Percentiles rank a stretch among this genome's conserved stretches.
phyloP scores from a whole-genome alignment of 2,888 invertebrate genomes.

The Hirtodrosophila histrioides region DNA sequence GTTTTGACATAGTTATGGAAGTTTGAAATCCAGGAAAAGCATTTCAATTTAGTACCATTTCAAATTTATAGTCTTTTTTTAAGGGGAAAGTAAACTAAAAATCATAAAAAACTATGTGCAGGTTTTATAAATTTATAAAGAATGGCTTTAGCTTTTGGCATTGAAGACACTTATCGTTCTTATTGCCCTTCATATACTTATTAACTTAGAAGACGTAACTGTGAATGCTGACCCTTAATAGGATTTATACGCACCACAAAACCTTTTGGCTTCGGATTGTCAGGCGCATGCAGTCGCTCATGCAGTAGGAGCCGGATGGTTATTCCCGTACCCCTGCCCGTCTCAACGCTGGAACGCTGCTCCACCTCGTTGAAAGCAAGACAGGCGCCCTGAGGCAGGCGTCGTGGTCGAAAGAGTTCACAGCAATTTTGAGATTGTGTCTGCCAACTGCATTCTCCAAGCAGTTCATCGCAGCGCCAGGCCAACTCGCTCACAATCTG shows the following conservation, averaged over 20 bases:
- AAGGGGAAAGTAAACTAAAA: too few species aligned
- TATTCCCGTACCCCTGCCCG: constrained; percentile 64
- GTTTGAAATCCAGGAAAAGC: too few species aligned
- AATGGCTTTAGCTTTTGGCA: too few species aligned
- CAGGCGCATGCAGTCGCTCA: constrained; percentile 66
- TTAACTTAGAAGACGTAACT: too few species aligned
- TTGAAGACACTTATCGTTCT: too few species aligned
- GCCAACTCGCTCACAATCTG: constrained; percentile 74
- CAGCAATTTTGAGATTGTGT: constrained; percentile 83
- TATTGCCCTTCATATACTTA: too few species aligned
- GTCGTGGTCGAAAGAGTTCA: constrained; percentile 84
- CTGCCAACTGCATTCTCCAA: constrained; percentile 84
- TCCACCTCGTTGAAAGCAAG: constrained; percentile 84
- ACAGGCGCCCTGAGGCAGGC: constrained; percentile 84
- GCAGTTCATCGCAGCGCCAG: constrained; percentile 84
- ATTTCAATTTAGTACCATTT: too few species aligned
- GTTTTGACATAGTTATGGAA: too few species aligned
- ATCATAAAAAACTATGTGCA: too few species aligned
- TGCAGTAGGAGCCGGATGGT: constrained; percentile 56
- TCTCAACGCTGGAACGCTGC: constrained; percentile 46
- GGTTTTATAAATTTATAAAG: too few species aligned
- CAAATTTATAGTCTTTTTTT: too few species aligned
- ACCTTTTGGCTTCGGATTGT: constrained; percentile 47
- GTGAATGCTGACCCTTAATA: neutral
- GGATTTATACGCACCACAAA: constrained; percentile 52